Base-by-base conservation (phyloP, 1,140 invertebrate species). In the Heliconius congener region DNA sequence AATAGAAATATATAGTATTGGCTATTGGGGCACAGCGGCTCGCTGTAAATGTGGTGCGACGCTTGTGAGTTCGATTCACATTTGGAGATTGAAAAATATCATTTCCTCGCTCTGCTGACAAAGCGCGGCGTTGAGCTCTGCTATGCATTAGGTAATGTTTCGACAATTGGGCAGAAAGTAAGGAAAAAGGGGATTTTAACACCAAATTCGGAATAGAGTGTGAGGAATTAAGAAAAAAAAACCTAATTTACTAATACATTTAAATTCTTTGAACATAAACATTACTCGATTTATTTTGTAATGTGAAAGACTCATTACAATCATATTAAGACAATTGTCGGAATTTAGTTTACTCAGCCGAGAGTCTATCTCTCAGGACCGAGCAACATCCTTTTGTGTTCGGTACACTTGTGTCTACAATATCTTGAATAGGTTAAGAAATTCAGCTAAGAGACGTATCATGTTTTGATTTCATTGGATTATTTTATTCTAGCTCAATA, bases 321-420 rank as follows among this genome's bases (percentile, higher is more conserved):
- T 34, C 39, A 78, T 79, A 81, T 85, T 82, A 84, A 83, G 79
- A 82, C 74, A 77, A 76, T 71, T 74, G 71, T 81, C 55, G 85
- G 88, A 86, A 90, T 90, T 88, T 73, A 52, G 86, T 91, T 91
- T 88, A 85, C 83, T 85, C 87, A 89, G 87, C 85, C 86, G 86
- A 76, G 83, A 80, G 72, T 70, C 74, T 84, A 87, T 90, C 90
- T 90, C 86, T 79, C 71, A 27, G 79, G 79, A 76, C 84, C 84
- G 86, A 87, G 84, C 82, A 86, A 84, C 86, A 91, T 91, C 90
- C 90, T 87, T 88, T 90, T 90, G 85, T 90, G 42, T 30, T 16
- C 75, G 52, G 34, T 16, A 81, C 90, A 92, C 87, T 83, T 92
- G 90, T 87, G 84, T 86, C 77, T 73, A 92, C 84, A 88, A 79